Conservation (phyloP, 2,797 vertebrate species). For the Natrix natrix region DNA sequence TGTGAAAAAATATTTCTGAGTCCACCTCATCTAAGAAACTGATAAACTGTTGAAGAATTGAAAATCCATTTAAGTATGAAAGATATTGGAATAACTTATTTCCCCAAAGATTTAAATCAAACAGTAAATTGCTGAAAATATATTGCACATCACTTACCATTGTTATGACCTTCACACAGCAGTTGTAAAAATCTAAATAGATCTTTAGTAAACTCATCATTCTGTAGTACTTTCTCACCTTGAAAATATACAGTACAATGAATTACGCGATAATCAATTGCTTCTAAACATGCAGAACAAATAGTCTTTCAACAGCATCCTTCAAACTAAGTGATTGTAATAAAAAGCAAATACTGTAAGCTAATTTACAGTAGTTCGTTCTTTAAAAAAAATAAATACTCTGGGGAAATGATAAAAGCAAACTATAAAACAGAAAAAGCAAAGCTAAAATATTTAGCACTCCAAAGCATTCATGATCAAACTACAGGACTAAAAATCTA, state of each 20-base stretch:
- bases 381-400: conserved; percentile 40
- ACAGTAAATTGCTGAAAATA: conserved; percentile 13
- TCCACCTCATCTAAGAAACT: not conserved
- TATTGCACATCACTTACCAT: conserved; percentile 77
- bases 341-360: conserved; percentile 59
- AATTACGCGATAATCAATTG: conserved; percentile 45
- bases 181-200: conserved; percentile 98
- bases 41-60: conserved; percentile 4
- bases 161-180: conserved; percentile 98
- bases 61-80: not conserved
- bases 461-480: conserved; percentile 60
- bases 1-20: not conserved
- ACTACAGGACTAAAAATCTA: conserved; percentile 50
- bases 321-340: conserved; percentile 52
- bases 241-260: conserved; percentile 64
- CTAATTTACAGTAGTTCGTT: conserved; percentile 64
- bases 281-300: conserved; percentile 50
- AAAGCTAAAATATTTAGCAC: conserved; percentile 63
- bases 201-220: conserved; percentile 96
- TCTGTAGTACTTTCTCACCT: conserved; percentile 99
- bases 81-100: not conserved
- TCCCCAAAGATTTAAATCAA: not conserved
- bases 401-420: conserved; percentile 68
- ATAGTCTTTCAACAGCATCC: conserved; percentile 49
- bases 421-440: conserved; percentile 54